These are phyloP conservation scores for Pitta sordida DNA, from an alignment of 2,113 vertebrate species.

Conservation along the genomic window DNA sequence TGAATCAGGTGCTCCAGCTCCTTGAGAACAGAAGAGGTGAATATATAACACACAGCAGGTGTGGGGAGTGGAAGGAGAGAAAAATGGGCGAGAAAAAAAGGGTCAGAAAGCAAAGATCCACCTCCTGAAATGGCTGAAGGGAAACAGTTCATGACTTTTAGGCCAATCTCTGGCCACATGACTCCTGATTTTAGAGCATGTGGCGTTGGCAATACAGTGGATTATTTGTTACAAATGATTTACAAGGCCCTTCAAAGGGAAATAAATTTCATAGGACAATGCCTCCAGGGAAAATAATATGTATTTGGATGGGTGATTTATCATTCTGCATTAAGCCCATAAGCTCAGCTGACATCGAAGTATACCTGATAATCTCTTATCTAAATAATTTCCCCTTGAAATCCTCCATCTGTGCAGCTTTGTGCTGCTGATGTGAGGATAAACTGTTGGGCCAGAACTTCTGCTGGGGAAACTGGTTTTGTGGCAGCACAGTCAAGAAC, in stretches of 20 bases:
- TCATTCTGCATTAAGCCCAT: constrained; percentile 52
- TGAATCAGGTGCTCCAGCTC: background rate
- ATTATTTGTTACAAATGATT: constrained; percentile 49
- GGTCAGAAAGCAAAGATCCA: background rate
- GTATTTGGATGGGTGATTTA: constrained; percentile 36
- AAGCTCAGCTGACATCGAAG: constrained; percentile 8
- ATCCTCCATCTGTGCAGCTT: constrained; percentile 23
- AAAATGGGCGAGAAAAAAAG: background rate
- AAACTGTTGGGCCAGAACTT: background rate
- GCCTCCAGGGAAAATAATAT: constrained; percentile 40
- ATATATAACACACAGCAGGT: background rate
- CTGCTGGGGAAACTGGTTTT: background rate
- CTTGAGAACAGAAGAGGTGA: fast-evolving
- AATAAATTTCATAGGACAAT: constrained; percentile 48
- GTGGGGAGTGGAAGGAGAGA: background rate
- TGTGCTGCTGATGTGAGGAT: background rate
- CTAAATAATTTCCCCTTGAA: constrained; percentile 60
- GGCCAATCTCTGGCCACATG: background rate
- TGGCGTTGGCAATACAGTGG: background rate
- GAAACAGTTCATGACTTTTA: background rate
- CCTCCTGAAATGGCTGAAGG: background rate
- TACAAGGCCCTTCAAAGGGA: constrained; percentile 35
- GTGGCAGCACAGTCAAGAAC: background rate
- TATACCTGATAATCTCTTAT: constrained; percentile 51
- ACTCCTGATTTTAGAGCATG: background rate